These are phyloP conservation scores for Conistra vaccinii DNA, from an alignment of 2,888 invertebrate genomes.

Conservation along the genomic window DNA sequence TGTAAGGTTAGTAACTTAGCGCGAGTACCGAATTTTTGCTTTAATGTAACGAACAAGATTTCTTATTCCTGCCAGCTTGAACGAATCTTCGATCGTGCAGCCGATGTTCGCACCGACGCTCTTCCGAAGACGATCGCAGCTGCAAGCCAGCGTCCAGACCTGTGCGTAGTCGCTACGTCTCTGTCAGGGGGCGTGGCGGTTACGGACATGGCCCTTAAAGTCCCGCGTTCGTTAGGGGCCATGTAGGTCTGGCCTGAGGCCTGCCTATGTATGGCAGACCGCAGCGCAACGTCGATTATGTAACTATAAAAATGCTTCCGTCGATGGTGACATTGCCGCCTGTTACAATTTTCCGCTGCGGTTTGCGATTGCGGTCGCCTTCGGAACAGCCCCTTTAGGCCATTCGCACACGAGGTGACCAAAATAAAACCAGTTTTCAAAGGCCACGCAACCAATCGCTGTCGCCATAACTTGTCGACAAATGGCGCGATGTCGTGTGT, in stretches of 20 bases:
- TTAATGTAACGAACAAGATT: conserved; percentile 76
- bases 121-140: neutral
- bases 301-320: neutral
- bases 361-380: neutral
- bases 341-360: neutral
- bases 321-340: neutral
- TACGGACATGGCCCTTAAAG: neutral
- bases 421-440: no score
- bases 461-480: no score
- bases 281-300: neutral
- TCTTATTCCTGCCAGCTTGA: conserved; percentile 74
- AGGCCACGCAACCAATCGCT: no score
- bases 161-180: neutral
- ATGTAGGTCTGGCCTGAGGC: no score
- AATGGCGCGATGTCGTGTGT: no score
- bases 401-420: no score
- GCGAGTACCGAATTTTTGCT: conserved; percentile 81
- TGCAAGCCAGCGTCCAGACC: neutral
- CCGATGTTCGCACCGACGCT: conserved; percentile 15
- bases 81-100: conserved; percentile 45
- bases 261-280: neutral
- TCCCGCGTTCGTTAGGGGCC: neutral
- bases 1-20: conserved; percentile 75
- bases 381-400: neutral
- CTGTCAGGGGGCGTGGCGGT: neutral